phyloP scores from a whole-genome alignment of 2,888 invertebrate species.

The Gastracanthus pulcherrimus region DNA sequence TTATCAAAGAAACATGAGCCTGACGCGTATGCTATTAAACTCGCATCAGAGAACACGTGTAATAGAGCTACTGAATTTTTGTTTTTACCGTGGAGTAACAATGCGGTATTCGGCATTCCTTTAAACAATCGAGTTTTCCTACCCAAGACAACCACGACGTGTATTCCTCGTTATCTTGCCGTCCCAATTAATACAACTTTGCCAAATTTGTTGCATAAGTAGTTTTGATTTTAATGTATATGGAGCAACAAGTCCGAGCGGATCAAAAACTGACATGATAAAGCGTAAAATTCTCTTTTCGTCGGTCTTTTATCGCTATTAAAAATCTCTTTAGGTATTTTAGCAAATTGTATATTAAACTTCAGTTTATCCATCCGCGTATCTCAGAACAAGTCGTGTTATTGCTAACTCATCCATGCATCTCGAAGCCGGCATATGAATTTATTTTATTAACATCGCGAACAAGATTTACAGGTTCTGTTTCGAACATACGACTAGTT shows the following conservation, averaged over 20 bases:
- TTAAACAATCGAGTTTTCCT: slow-evolving; percentile 41
- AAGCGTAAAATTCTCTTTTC: too few relatives aligned
- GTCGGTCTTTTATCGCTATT: slow-evolving; percentile 49
- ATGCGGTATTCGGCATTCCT: slow-evolving; percentile 41
- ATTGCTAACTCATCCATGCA: too few relatives aligned
- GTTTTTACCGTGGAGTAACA: slow-evolving; percentile 41
- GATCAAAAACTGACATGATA: slow-evolving; percentile 65
- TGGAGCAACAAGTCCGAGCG: slow-evolving; percentile 61
- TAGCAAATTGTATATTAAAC: slow-evolving; percentile 52
- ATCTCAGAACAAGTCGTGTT: too few relatives aligned
- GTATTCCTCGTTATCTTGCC: slow-evolving; percentile 42
- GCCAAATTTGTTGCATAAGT: too few relatives aligned
- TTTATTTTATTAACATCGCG: too few relatives aligned
- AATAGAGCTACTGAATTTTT: slow-evolving; percentile 41
- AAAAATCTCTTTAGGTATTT: slow-evolving; percentile 51
- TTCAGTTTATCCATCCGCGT: too few relatives aligned
- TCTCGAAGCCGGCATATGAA: too few relatives aligned
- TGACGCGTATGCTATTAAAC: slow-evolving; percentile 58
- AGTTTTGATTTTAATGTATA: slow-evolving; percentile 58
- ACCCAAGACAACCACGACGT: slow-evolving; percentile 58
- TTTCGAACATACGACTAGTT: too few relatives aligned
- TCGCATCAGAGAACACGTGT: slow-evolving; percentile 65
- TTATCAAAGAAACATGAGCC: slow-evolving; percentile 22
- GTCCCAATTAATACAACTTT: slow-evolving; percentile 54
- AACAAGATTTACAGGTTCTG: too few relatives aligned